Percentiles rank a stretch among this genome's conserved stretches.
phyloP scores from a whole-genome alignment of 2,888 invertebrate genomes.

The Stenodera caucasica region DNA sequence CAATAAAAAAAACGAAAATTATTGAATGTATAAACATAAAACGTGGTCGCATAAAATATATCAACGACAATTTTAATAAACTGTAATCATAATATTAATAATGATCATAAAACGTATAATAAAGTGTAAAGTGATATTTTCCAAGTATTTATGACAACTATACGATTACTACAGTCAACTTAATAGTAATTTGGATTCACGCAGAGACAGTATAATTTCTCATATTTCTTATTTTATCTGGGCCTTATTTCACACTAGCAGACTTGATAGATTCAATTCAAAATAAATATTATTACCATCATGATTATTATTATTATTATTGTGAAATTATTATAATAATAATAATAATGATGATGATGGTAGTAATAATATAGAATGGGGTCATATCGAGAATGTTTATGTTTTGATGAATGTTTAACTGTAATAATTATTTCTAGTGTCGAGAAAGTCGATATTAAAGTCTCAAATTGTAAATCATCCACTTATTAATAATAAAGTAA shows the following conservation, averaged over 20 bases:
- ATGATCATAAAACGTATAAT: slow-evolving; percentile 50
- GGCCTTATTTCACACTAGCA: slow-evolving; percentile 19
- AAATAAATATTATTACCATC: too few species aligned
- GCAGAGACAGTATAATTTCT: slow-evolving; percentile 46
- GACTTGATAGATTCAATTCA: slow-evolving; percentile 2
- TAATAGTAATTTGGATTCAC: slow-evolving; percentile 49
- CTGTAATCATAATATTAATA: slow-evolving; percentile 53
- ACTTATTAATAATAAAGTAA: background rate
- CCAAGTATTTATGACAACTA: slow-evolving; percentile 49
- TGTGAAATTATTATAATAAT: too few species aligned
- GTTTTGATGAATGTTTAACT: too few species aligned
- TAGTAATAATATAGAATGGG: too few species aligned
- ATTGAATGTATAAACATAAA: background rate
- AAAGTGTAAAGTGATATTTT: slow-evolving; percentile 55
- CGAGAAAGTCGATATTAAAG: background rate
- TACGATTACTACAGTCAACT: slow-evolving; percentile 45
- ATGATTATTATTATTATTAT: too few species aligned
- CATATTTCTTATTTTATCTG: slow-evolving; percentile 41
- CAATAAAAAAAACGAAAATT: background rate
- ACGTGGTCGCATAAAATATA: slow-evolving; percentile 31
- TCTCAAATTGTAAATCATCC: background rate
- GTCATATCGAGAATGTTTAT: too few species aligned
- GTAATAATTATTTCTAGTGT: background rate
- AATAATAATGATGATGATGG: too few species aligned
- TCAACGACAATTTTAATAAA: slow-evolving; percentile 48